A percentile compares a stretch with the other conserved stretches of the same genome.
These are phyloP conservation scores for Sorex araneus DNA, from an alignment of 2,113 vertebrate genomes.

Conservation along the genomic window DNA sequence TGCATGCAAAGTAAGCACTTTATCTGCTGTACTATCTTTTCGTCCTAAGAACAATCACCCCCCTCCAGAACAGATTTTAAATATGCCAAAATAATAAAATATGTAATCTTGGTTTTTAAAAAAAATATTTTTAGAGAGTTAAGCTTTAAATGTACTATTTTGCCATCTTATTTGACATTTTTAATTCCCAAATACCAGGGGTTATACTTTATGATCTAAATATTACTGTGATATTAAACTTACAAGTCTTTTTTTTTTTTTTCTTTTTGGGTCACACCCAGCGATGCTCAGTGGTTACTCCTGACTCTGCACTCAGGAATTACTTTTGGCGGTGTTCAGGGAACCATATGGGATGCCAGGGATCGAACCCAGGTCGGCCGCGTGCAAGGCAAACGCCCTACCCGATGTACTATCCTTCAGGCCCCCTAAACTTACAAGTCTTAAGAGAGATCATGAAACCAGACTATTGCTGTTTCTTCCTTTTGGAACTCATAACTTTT, in stretches of 20 bases:
- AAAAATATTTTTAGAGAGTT: background rate
- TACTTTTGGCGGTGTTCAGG: too few relatives aligned
- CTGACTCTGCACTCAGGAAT: too few relatives aligned
- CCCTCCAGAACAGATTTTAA: background rate
- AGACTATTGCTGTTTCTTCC: background rate
- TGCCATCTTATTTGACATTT: background rate
- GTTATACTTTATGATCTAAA: background rate
- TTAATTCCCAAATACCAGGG: background rate
- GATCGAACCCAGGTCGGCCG: too few relatives aligned
- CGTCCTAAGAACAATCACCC: too few relatives aligned
- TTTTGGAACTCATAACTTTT: background rate
- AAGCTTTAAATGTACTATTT: slow-evolving; percentile 6
- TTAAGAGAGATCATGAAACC: background rate
- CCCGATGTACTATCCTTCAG: too few relatives aligned
- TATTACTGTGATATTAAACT: background rate
- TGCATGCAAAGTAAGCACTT: too few relatives aligned
- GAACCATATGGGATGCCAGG: too few relatives aligned
- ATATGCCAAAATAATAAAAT: background rate
- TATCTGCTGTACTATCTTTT: too few relatives aligned
- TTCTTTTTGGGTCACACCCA: too few relatives aligned
- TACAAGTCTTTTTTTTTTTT: too few relatives aligned
- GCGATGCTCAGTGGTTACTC: too few relatives aligned
- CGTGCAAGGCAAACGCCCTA: too few relatives aligned
- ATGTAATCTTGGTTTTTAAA: background rate
- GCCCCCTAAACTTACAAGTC: slow-evolving; percentile 11